Evolutionary conservation across 2,797 vertebrate genomes (phyloP).

Genomic region (Rhynchonycteris naso): DNA sequence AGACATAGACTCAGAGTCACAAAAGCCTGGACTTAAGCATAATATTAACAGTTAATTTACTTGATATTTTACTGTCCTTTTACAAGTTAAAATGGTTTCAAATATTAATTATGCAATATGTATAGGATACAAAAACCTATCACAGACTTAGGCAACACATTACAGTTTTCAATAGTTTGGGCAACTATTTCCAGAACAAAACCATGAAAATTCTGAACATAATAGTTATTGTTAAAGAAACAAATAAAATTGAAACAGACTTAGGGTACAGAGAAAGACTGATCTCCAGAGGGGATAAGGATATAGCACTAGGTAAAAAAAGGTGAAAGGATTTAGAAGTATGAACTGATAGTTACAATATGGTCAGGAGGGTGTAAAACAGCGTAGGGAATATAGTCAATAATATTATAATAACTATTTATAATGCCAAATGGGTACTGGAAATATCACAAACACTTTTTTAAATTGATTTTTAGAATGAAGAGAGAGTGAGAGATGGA

Average conservation of each 20-base stretch:
- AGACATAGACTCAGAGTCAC: background rate
- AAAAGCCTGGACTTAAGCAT: background rate
- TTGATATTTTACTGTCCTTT: background rate
- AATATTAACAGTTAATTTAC: background rate
- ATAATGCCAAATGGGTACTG: background rate
- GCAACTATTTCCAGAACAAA: background rate
- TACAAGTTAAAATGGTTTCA: background rate
- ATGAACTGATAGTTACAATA: background rate
- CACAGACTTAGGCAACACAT: background rate
- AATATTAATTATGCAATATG: background rate
- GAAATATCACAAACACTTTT: background rate
- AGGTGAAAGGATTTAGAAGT: background rate
- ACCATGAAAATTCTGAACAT: background rate
- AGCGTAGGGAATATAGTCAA: background rate
- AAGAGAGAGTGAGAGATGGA: no score
- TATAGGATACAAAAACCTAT: background rate
- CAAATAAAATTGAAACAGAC: background rate
- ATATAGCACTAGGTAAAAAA: background rate
- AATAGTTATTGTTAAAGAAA: background rate
- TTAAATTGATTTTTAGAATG: no score
- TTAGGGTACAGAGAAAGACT: background rate
- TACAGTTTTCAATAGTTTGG: background rate
- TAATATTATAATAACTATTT: background rate
- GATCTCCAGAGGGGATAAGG: background rate
- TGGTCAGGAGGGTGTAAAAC: background rate